Percentiles rank a stretch among this genome's conserved stretches.
Conservation (phyloP, 1,140 invertebrate species). For the Choristoneura fumiferana region DNA sequence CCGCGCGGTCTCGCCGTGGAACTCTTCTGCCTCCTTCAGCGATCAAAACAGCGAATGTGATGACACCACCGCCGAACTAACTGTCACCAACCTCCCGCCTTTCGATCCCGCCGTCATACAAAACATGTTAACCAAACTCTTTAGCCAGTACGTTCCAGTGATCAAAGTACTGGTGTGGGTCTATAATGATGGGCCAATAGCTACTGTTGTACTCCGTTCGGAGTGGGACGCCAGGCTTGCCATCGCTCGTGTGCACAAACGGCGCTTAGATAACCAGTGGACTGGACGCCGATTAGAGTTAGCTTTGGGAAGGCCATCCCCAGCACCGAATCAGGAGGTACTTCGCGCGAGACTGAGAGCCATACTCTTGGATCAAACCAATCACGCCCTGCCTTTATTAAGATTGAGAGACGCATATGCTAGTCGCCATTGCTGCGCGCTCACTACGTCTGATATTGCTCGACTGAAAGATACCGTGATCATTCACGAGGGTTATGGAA, state of each 20-base stretch:
- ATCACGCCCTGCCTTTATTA: slow-evolving; percentile 86
- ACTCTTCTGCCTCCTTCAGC: slow-evolving; percentile 63
- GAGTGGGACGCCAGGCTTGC: slow-evolving; percentile 84
- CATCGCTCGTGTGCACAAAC: slow-evolving; percentile 89
- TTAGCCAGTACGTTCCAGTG: slow-evolving; percentile 59
- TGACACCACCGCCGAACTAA: slow-evolving; percentile 51
- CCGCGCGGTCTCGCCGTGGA: slow-evolving; percentile 65
- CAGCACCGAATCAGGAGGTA: slow-evolving; percentile 82
- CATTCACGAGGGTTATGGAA: slow-evolving; percentile 76
- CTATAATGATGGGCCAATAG: slow-evolving; percentile 60
- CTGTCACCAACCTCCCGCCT: slow-evolving; percentile 69
- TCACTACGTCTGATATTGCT: slow-evolving; percentile 89
- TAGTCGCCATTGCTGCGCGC: slow-evolving; percentile 86
- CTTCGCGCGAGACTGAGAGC: slow-evolving; percentile 68
- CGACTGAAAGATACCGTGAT: slow-evolving; percentile 84
- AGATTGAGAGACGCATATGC: slow-evolving; percentile 91
- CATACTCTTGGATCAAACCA: slow-evolving; percentile 83
- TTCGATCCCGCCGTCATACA: slow-evolving; percentile 57
- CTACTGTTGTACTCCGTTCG: slow-evolving; percentile 58
- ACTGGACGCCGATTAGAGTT: slow-evolving; percentile 89
- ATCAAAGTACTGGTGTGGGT: slow-evolving; percentile 60
- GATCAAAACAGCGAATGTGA: slow-evolving; percentile 58
- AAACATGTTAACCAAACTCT: slow-evolving; percentile 61
- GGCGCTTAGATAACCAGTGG: slow-evolving; percentile 81
- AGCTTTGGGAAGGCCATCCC: slow-evolving; percentile 83